phyloP scores from a whole-genome alignment of 2,797 vertebrate species.

The Masticophis lateralis region DNA sequence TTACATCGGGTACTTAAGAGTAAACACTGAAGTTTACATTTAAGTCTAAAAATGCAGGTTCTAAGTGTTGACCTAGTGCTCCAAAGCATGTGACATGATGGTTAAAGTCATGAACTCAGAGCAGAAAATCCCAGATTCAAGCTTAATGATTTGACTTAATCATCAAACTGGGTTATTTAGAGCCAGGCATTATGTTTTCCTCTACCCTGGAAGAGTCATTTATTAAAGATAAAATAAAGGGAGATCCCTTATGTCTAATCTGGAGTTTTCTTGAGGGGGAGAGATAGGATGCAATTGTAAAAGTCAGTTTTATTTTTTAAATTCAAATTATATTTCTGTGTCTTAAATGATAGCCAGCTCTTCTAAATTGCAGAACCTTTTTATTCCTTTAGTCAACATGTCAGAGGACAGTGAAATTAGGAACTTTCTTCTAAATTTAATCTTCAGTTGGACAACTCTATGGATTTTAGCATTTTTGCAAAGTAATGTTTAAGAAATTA shows the following conservation, averaged over 20 bases:
- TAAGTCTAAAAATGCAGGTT: background rate
- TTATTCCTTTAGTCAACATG: background rate
- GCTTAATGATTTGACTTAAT: background rate
- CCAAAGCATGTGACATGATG: background rate
- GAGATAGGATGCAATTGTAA: background rate
- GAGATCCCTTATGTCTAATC: background rate
- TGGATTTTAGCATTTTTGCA: background rate
- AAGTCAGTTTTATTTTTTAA: background rate
- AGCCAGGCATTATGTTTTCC: background rate
- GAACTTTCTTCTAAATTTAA: background rate
- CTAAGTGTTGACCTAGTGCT: background rate
- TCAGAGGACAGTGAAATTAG: no score
- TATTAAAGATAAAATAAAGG: background rate
- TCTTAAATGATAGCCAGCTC: background rate
- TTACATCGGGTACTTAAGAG: background rate
- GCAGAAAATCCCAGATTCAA: background rate
- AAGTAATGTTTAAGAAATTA: background rate
- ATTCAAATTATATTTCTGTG: background rate
- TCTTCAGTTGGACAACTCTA: background rate
- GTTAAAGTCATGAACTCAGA: background rate
- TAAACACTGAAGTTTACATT: background rate
- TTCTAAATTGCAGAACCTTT: background rate
- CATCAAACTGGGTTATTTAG: background rate
- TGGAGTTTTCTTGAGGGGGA: background rate
- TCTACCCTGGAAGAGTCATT: background rate